Percentiles rank a stretch among this genome's conserved stretches.
Evolutionary conservation across 2,797 vertebrate species (phyloP).

Genomic region (Cetoscarus ocellatus): DNA sequence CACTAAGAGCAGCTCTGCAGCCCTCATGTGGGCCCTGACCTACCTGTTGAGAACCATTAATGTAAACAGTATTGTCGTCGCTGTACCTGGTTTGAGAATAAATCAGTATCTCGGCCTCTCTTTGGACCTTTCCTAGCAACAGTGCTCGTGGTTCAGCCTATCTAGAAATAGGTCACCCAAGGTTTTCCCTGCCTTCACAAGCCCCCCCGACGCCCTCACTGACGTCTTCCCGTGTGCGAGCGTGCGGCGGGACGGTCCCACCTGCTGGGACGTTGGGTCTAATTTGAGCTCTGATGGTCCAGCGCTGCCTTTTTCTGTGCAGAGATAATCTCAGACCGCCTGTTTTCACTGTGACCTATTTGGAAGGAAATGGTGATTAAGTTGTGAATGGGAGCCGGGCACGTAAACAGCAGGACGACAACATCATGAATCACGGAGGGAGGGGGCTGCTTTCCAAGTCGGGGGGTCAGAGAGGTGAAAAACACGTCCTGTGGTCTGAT

Average conservation of each 20-base stretch:
- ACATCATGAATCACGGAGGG: slow-evolving; percentile 44
- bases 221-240: slow-evolving; percentile 8
- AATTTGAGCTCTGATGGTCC: slow-evolving; percentile 33
- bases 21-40: too few relatives aligned
- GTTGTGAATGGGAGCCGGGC: slow-evolving; percentile 53
- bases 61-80: too few relatives aligned
- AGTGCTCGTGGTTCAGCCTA: slow-evolving; percentile 38
- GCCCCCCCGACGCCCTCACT: slow-evolving; percentile 10
- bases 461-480: not conserved
- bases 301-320: slow-evolving; percentile 24
- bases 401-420: slow-evolving; percentile 49
- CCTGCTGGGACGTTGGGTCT: slow-evolving; percentile 50
- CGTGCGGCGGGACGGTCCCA: slow-evolving; percentile 15
- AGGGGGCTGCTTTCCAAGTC: slow-evolving; percentile 35
- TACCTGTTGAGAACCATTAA: too few relatives aligned
- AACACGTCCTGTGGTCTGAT: slow-evolving; percentile 6
- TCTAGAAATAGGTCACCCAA: slow-evolving; percentile 78
- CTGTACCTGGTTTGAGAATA: too few relatives aligned
- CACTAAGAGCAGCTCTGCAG: too few relatives aligned
- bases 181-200: slow-evolving; percentile 27
- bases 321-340: slow-evolving; percentile 62
- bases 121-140: too few relatives aligned
- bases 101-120: too few relatives aligned
- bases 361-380: slow-evolving; percentile 74
- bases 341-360: slow-evolving; percentile 72